Conservation (phyloP, 2,888 invertebrate species). For the Papilio gigon region DNA sequence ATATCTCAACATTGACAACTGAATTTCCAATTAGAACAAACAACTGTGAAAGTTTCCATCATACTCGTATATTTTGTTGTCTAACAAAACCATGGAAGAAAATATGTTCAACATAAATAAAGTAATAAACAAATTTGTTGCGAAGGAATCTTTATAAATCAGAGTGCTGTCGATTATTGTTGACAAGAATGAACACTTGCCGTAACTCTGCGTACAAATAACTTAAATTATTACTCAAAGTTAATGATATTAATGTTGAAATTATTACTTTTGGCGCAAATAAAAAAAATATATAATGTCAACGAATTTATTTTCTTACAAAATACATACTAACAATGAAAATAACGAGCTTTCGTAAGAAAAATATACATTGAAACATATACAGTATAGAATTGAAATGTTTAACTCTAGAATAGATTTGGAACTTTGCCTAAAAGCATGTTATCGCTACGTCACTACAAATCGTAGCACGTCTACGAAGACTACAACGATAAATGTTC, state of each 20-base stretch:
- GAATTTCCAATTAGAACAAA: neutral
- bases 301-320: neutral
- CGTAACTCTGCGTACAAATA: neutral
- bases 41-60: neutral
- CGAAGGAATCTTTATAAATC: constrained; percentile 12
- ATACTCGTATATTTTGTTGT: constrained; percentile 5
- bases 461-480: constrained; percentile 7
- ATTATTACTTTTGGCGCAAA: neutral
- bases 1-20: neutral
- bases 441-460: constrained; percentile 7
- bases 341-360: too few relatives aligned
- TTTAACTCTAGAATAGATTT: neutral
- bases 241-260: constrained; percentile 9
- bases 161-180: constrained; percentile 2
- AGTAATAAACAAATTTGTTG: constrained; percentile 5
- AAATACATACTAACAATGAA: too few relatives aligned
- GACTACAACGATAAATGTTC: constrained; percentile 14
- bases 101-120: constrained; percentile 19
- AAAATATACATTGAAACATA: neutral
- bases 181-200: constrained; percentile 3
- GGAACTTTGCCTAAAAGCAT: constrained; percentile 28
- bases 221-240: constrained; percentile 7
- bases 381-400: neutral
- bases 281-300: too few relatives aligned
- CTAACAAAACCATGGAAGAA: constrained; percentile 5